These are phyloP conservation scores for Aromia moschata DNA, from an alignment of 2,888 invertebrate genomes.

Conservation along the genomic window DNA sequence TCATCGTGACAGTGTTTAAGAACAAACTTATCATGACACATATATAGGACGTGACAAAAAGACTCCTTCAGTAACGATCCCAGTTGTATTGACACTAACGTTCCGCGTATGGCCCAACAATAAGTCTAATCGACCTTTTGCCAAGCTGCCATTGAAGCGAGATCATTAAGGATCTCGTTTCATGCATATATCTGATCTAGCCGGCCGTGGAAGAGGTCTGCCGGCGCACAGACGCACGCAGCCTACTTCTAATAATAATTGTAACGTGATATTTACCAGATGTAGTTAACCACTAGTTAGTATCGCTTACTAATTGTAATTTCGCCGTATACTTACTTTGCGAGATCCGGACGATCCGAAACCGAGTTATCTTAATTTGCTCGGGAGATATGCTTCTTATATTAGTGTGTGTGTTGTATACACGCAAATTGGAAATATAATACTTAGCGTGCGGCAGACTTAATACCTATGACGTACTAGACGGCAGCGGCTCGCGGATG, in stretches of 20 bases:
- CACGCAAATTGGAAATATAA: slow-evolving; percentile 19
- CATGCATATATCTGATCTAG: slow-evolving; percentile 29
- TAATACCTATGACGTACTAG: neutral
- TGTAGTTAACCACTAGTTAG: slow-evolving; percentile 50
- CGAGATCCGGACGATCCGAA: slow-evolving; percentile 4
- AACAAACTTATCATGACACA: no score
- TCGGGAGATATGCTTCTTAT: slow-evolving; percentile 9
- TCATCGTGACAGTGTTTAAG: no score
- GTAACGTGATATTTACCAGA: slow-evolving; percentile 48
- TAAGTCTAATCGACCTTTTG: slow-evolving; percentile 24
- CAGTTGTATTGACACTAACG: slow-evolving; percentile 18
- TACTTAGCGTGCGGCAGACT: slow-evolving; percentile 4
- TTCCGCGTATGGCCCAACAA: slow-evolving; percentile 17
- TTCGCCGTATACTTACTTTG: slow-evolving; percentile 31
- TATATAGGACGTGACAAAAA: no score
- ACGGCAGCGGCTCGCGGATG: neutral
- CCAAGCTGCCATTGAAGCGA: slow-evolving; percentile 20
- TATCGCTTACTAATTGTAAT: slow-evolving; percentile 49
- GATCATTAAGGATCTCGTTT: slow-evolving; percentile 31
- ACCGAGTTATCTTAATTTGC: slow-evolving; percentile 30
- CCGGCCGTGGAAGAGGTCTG: slow-evolving; percentile 17
- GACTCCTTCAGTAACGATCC: slow-evolving; percentile 12
- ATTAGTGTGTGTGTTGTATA: neutral
- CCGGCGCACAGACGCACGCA: slow-evolving; percentile 22
- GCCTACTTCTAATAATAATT: slow-evolving; percentile 42